Evolutionary conservation across 1,140 invertebrate species (phyloP).

Genomic region (Drosophila dunni): DNA sequence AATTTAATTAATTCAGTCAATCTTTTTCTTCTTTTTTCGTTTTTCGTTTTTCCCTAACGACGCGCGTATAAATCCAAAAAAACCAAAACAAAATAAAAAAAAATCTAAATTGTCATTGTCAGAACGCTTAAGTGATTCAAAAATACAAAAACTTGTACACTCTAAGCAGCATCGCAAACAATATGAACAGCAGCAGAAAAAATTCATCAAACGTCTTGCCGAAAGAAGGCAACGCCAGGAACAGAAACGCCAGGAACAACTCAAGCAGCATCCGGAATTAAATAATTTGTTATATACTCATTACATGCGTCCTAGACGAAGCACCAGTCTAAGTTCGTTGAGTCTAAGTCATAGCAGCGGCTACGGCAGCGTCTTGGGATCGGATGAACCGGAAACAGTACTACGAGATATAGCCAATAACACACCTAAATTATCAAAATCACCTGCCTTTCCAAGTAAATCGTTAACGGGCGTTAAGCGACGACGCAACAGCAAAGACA

Average conservation of each 20-base stretch:
- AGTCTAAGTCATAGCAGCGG: conserved; percentile 65
- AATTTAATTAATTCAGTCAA: conserved; percentile 80
- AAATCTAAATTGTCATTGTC: conserved; percentile 70
- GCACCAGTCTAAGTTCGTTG: conserved; percentile 50
- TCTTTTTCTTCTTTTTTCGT: conserved; percentile 81
- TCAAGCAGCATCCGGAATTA: conserved; percentile 3
- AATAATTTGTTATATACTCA: not conserved
- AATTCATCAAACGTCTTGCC: conserved; percentile 21
- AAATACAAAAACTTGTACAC: conserved; percentile 65
- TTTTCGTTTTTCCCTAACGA: conserved; percentile 66
- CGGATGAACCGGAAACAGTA: conserved; percentile 49
- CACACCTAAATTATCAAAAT: no score
- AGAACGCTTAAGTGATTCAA: conserved; percentile 81
- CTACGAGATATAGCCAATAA: not conserved
- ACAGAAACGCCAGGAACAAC: conserved; percentile 8
- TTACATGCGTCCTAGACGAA: conserved; percentile 33
- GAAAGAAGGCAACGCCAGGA: conserved; percentile 28
- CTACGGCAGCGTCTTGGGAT: conserved; percentile 57
- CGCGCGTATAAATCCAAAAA: conserved; percentile 62
- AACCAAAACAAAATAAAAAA: conserved; percentile 19
- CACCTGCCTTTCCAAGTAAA: not conserved
- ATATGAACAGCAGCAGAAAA: conserved; percentile 61
- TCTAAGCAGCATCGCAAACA: conserved; percentile 67
- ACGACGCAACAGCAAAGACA: conserved; percentile 37
- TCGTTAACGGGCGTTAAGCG: conserved; percentile 33